Conservation (phyloP, 2,113 vertebrate genomes). For the Oncorhynchus clarkii region DNA sequence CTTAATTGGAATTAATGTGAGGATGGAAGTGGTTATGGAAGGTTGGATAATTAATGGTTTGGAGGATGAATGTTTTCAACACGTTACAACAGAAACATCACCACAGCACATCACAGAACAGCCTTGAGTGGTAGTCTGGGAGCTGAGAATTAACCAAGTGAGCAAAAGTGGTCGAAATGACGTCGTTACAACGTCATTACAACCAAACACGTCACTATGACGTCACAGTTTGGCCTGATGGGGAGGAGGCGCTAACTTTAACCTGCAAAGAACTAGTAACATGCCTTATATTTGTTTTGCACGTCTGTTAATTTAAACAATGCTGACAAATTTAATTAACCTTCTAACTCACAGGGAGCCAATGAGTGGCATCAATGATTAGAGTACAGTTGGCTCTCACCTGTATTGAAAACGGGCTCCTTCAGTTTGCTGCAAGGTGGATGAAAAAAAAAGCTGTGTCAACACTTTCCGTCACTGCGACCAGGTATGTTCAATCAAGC, state of each 20-base stretch:
- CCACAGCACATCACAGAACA: neutral
- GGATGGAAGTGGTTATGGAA: conserved; percentile 31
- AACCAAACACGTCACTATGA: neutral
- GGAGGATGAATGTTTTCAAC: conserved; percentile 23
- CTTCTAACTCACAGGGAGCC: conserved; percentile 22
- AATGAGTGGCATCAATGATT: conserved; percentile 21
- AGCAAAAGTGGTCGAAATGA: too few relatives aligned
- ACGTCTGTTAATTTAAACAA: neutral
- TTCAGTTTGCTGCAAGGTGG: conserved; percentile 87
- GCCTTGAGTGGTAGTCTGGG: neutral
- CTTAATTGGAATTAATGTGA: conserved; percentile 6
- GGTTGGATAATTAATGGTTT: conserved; percentile 15
- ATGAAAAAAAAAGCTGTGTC: conserved; percentile 16
- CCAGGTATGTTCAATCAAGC: conserved; percentile 29
- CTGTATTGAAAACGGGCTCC: conserved; percentile 95
- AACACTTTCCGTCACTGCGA: neutral
- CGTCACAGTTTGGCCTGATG: neutral
- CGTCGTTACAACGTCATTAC: too few relatives aligned
- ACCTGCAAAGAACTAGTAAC: too few relatives aligned
- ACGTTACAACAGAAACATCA: neutral
- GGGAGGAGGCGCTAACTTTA: too few relatives aligned
- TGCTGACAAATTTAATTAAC: neutral
- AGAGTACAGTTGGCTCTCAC: conserved; percentile 74
- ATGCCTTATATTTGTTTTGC: neutral
- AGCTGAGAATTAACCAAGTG: neutral